Base-by-base conservation (phyloP, 2,888 invertebrate species). In the Deilephila elpenor region DNA sequence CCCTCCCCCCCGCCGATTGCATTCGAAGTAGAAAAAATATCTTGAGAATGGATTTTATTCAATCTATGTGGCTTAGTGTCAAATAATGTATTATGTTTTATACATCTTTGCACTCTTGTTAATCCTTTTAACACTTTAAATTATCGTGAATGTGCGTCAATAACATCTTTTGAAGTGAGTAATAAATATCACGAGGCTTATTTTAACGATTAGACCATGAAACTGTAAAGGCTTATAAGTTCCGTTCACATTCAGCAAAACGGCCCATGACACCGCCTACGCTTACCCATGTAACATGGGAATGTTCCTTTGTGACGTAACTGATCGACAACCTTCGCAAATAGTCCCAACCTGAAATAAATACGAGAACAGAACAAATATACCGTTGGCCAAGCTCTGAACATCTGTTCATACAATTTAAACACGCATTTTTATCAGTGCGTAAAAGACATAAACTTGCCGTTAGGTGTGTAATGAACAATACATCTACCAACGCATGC, bases 361-460 rank as follows among this genome's bases (percentile, higher is more conserved):
- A 60, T 60, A 29, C 60, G 25, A 5, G 25, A 60, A 29, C 60
- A 60, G 17, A 56, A n/a, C n/a, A 56, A 56, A 56, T 8, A 17
- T 32, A 32, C 5, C 60, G 5, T 4, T 14, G 17, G 14, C 3
- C 60, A 5, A 14, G 60, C 3, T 29, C 56, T 29, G 29, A 17
- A 29, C 25, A 60, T 60, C 59, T 59, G 59, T 29, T 29, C 60
- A 25, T 60, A 29, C 14, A 25, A 60, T 29, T 14, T 29, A 60
- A 59, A 59, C 20, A 29, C 60, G 29, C 29, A 17, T 60, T 60
- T 60, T 60, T 60, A 60, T 60, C 60, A 60, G 56, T n/a, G 25
- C 60, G 29, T 60, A 60, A 60, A 60, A n/a, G 56, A 56, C 56
- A 56, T 56, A 29, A 60, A 29, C 14, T 25, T 60, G 11, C 25